These are phyloP conservation scores for Periophthalmus modestus DNA, from an alignment of 2,113 vertebrate species.

Conservation along the genomic window DNA sequence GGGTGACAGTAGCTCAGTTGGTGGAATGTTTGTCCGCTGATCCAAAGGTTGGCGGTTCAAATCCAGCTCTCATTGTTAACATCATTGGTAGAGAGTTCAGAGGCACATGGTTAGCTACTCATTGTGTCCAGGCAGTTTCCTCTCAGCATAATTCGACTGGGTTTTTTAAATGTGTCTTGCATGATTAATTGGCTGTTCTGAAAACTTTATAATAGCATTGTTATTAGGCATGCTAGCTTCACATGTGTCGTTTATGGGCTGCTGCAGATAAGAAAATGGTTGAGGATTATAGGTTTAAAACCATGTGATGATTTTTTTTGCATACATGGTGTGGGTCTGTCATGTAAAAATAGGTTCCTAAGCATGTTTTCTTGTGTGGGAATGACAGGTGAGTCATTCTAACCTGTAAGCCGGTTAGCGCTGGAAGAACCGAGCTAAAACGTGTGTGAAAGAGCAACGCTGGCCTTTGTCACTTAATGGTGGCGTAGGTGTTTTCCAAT, in stretches of 20 bases:
- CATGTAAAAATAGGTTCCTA: conserved; percentile 52
- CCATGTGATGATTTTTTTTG: not conserved
- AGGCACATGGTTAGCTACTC: conserved; percentile 26
- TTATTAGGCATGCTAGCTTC: conserved; percentile 3
- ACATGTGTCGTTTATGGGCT: not conserved
- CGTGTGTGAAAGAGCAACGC: conserved; percentile 22
- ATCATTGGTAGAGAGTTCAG: not conserved
- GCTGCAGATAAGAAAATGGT: not conserved
- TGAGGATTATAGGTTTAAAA: not conserved
- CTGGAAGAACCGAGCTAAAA: conserved; percentile 12
- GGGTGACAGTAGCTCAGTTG: too few relatives aligned
- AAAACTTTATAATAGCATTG: not conserved
- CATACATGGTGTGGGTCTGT: conserved; percentile 9
- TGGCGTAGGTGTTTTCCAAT: conserved; percentile 70
- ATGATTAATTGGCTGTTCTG: conserved; percentile 43
- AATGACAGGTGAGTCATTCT: conserved; percentile 68
- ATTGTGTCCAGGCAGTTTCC: conserved; percentile 57
- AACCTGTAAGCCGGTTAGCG: conserved; percentile 47
- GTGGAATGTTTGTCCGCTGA: too few relatives aligned
- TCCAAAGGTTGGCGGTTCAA: too few relatives aligned
- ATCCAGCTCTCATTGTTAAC: too few relatives aligned
- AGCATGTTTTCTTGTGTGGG: conserved; percentile 59
- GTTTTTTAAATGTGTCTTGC: conserved; percentile 55
- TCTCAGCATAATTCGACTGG: conserved; percentile 55
- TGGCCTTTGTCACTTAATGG: conserved; percentile 73